Conservation (phyloP, 1,140 invertebrate species). For the Colletes gigas region DNA sequence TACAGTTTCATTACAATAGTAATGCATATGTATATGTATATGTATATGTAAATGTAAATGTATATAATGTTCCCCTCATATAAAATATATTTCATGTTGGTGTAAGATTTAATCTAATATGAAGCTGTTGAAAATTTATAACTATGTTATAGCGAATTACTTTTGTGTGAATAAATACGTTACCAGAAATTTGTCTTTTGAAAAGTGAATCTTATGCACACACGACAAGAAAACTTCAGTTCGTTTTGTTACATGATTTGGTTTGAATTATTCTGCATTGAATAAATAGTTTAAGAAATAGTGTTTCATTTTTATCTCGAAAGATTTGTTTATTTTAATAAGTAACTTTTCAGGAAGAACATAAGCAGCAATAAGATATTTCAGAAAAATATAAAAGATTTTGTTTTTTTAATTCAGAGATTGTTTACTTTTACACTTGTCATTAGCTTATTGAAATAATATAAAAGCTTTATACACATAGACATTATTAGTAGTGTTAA, state of each 20-base stretch:
- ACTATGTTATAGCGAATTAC: slow-evolving; percentile 62
- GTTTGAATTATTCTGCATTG: background rate
- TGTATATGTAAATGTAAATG: slow-evolving; percentile 63
- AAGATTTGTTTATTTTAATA: background rate
- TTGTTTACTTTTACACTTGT: slow-evolving; percentile 57
- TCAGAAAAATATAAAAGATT: slow-evolving; percentile 48
- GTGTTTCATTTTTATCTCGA: background rate
- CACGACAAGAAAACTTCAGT: background rate
- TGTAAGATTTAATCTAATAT: slow-evolving; percentile 54
- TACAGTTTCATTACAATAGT: slow-evolving; percentile 44
- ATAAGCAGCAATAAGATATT: background rate
- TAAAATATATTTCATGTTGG: slow-evolving; percentile 58
- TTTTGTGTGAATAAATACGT: slow-evolving; percentile 50
- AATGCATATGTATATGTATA: slow-evolving; percentile 57
- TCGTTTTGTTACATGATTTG: background rate
- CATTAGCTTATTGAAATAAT: slow-evolving; percentile 57
- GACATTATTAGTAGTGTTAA: slow-evolving; percentile 50
- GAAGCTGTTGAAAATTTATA: slow-evolving; percentile 61
- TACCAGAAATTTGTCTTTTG: slow-evolving; percentile 18
- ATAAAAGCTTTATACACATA: slow-evolving; percentile 65
- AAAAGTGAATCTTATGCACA: background rate
- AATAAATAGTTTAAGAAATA: background rate
- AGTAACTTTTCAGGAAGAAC: background rate
- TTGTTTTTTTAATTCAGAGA: slow-evolving; percentile 52
- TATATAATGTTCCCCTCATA: slow-evolving; percentile 55